phyloP scores from a whole-genome alignment of 2,113 vertebrate species.

The Protomyctophum bolini region DNA sequence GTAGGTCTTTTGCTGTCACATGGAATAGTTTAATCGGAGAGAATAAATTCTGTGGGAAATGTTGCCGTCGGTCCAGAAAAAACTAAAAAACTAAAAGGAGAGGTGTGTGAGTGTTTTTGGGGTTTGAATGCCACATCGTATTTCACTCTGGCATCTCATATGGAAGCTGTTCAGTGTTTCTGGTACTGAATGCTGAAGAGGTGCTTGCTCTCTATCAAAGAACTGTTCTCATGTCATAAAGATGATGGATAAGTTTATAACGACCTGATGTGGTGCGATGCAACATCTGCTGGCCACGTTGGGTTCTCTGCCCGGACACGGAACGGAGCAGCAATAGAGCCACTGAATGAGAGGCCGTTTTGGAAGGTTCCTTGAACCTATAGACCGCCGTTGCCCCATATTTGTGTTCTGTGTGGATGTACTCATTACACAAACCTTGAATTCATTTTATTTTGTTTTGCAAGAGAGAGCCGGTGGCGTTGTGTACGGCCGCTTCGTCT shows the following conservation, averaged over 20 bases:
- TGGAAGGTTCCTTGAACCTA: no score
- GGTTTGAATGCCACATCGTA: slow-evolving; percentile 57
- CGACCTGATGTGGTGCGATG: slow-evolving; percentile 65
- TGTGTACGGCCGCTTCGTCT: no score
- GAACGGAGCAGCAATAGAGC: no score
- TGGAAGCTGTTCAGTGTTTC: slow-evolving; percentile 68
- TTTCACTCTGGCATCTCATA: slow-evolving; percentile 66
- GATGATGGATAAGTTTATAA: slow-evolving; percentile 75
- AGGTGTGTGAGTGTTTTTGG: slow-evolving; percentile 48
- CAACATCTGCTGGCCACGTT: slow-evolving; percentile 75
- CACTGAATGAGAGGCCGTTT: no score
- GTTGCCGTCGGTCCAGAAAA: slow-evolving; percentile 53
- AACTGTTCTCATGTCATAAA: slow-evolving; percentile 70
- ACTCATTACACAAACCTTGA: no score
- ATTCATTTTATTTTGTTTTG: no score
- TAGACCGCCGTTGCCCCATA: no score
- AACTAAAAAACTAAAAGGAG: background rate
- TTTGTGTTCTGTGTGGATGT: no score
- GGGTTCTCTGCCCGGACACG: background rate
- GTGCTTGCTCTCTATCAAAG: slow-evolving; percentile 69
- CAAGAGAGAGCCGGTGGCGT: no score
- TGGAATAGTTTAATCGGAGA: slow-evolving; percentile 46
- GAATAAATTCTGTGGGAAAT: slow-evolving; percentile 27
- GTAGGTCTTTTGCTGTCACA: slow-evolving; percentile 46
- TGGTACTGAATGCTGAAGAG: slow-evolving; percentile 63